Evolutionary conservation across 1,140 invertebrate species (phyloP).

Genomic region (Micrasema longulum): DNA sequence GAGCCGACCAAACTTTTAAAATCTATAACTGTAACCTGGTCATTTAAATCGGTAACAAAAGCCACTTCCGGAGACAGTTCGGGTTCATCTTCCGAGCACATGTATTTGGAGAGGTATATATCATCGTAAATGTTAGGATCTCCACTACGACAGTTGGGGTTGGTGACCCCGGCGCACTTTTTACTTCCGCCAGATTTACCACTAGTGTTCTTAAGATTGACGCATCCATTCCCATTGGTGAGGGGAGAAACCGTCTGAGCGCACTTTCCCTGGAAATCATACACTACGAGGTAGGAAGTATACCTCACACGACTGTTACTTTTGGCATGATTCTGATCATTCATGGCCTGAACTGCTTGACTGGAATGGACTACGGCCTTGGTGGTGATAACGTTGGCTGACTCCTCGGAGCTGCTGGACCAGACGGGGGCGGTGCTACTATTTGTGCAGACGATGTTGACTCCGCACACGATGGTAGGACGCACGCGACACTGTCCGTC

Average conservation of each 20-base stretch:
- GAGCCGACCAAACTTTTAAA: conserved; percentile 65
- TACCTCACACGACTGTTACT: conserved; percentile 61
- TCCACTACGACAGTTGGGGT: conserved; percentile 55
- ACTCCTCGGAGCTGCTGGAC: conserved; percentile 57
- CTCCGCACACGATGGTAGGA: conserved; percentile 48
- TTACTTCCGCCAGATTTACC: conserved; percentile 66
- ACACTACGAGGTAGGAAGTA: conserved; percentile 65
- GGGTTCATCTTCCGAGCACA: conserved; percentile 66
- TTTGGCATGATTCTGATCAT: conserved; percentile 66
- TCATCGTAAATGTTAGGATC: conserved; percentile 65
- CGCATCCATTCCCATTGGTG: conserved; percentile 50
- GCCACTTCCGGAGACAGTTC: conserved; percentile 63
- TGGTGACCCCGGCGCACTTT: conserved; percentile 61
- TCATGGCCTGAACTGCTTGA: conserved; percentile 65
- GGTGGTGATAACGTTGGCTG: conserved; percentile 56
- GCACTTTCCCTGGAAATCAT: conserved; percentile 62
- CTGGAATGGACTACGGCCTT: conserved; percentile 63
- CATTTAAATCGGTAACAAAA: conserved; percentile 57
- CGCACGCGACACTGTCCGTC: conserved; percentile 42
- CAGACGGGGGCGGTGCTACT: conserved; percentile 57
- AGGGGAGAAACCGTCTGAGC: conserved; percentile 62
- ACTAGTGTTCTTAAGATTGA: conserved; percentile 62
- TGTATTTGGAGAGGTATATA: conserved; percentile 60
- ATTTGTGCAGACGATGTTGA: conserved; percentile 29
- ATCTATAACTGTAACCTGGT: conserved; percentile 62